phyloP scores from a whole-genome alignment of 2,113 vertebrate species.

The Eira barbara region DNA sequence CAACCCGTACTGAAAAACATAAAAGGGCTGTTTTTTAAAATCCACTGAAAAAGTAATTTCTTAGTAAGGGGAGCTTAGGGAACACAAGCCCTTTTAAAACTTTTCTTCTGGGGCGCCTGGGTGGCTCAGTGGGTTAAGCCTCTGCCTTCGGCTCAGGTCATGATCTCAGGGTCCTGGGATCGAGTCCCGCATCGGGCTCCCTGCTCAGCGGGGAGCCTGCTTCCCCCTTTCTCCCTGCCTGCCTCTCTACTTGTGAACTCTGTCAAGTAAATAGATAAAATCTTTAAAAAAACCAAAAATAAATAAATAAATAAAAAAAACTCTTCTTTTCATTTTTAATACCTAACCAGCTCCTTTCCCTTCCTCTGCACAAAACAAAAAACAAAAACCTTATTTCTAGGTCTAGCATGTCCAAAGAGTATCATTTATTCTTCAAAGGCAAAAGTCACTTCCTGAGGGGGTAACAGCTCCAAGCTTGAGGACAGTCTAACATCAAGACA shows the following conservation, averaged over 20 bases:
- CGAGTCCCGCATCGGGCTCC: no score
- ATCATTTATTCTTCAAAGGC: not conserved
- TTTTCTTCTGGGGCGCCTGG: not conserved
- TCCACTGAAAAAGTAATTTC: not conserved
- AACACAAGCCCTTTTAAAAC: no score
- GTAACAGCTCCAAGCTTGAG: not conserved
- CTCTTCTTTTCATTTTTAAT: not conserved
- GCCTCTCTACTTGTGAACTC: no score
- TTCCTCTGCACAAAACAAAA: not conserved
- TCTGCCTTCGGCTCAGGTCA: no score
- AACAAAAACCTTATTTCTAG: not conserved
- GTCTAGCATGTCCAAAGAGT: not conserved
- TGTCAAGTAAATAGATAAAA: no score
- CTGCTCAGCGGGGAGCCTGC: no score
- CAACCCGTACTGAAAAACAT: not conserved
- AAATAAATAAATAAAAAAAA: no score
- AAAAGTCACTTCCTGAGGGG: not conserved
- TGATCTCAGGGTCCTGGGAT: no score
- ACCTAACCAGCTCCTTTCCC: not conserved
- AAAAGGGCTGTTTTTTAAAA: not conserved
- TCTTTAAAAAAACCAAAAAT: no score
- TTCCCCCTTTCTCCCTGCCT: no score
- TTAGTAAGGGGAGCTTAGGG: not conserved
- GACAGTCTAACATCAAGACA: not conserved
- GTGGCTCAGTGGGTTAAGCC: no score